Conservation (phyloP, 2,888 invertebrate species). For the Rugalucina vietnamica region DNA sequence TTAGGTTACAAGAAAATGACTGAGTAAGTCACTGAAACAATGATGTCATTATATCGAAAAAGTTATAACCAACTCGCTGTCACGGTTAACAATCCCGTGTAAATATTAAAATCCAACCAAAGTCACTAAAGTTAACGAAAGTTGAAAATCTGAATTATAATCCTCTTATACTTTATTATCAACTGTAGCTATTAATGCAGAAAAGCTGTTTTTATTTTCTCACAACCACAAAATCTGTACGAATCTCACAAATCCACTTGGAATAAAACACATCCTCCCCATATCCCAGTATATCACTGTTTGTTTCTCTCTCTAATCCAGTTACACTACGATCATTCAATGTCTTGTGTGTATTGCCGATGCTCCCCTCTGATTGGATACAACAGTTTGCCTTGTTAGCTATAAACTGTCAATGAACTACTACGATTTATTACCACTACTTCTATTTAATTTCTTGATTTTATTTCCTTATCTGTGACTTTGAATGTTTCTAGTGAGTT, state of each 20-base stretch:
- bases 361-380: not conserved
- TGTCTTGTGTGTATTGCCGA: slow-evolving; percentile 3
- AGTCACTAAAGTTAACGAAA: no score
- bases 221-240: not conserved
- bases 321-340: slow-evolving; percentile 2
- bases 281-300: not conserved
- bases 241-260: not conserved
- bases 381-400: not conserved
- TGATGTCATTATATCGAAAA: no score
- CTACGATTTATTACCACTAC: no score
- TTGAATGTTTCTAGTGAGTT: no score
- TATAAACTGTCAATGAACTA: slow-evolving; percentile 2
- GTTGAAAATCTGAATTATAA: not conserved
- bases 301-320: slow-evolving; percentile 13
- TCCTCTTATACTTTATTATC: not conserved
- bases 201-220: not conserved
- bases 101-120: no score
- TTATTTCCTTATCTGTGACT: no score
- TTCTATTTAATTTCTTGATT: no score
- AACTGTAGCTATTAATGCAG: not conserved
- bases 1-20: not conserved
- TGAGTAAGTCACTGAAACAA: not conserved
- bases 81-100: no score
- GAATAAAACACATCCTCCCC: not conserved
- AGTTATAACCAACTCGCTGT: no score